Conservation (phyloP, 2,888 invertebrate species). For the Ethmia dodecea region DNA sequence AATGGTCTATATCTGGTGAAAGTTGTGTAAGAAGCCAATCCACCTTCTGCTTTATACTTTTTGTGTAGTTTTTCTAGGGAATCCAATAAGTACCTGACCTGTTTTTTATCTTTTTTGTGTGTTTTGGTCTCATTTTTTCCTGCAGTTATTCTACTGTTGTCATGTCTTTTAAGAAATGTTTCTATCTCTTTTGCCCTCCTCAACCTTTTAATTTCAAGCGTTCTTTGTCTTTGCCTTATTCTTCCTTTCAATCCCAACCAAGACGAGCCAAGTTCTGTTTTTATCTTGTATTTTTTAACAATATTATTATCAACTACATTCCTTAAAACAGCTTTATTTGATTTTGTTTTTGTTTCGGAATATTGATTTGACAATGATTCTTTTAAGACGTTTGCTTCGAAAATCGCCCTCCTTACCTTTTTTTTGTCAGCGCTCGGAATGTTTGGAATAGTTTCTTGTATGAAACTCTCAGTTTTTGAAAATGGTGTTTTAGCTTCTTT, state of each 20-base stretch:
- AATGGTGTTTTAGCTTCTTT: slow-evolving; percentile 1
- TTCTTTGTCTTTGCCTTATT: background rate
- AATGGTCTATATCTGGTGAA: slow-evolving; percentile 21
- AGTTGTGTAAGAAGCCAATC: slow-evolving; percentile 16
- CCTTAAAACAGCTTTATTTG: slow-evolving; percentile 1
- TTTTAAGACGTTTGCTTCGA: slow-evolving; percentile 1
- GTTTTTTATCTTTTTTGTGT: slow-evolving; percentile 17
- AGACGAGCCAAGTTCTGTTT: slow-evolving; percentile 1
- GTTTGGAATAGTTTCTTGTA: slow-evolving; percentile 1
- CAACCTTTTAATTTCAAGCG: background rate
- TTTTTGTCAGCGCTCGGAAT: background rate
- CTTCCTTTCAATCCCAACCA: slow-evolving; percentile 3
- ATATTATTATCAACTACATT: slow-evolving; percentile 1
- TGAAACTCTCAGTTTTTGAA: slow-evolving; percentile 1
- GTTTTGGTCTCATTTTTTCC: slow-evolving; percentile 21
- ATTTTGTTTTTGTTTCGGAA: background rate
- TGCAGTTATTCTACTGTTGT: slow-evolving; percentile 18
- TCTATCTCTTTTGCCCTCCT: background rate
- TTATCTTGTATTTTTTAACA: slow-evolving; percentile 1
- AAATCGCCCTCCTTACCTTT: slow-evolving; percentile 1
- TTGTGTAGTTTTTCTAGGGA: slow-evolving; percentile 17
- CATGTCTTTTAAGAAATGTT: slow-evolving; percentile 12
- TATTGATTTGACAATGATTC: slow-evolving; percentile 3
- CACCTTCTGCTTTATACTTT: slow-evolving; percentile 19
- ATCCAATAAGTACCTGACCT: slow-evolving; percentile 17